A percentile compares a stretch with the other conserved stretches of the same genome.
These are phyloP conservation scores for Globia sparganii DNA, from an alignment of 2,888 invertebrate species.

Conservation along the genomic window DNA sequence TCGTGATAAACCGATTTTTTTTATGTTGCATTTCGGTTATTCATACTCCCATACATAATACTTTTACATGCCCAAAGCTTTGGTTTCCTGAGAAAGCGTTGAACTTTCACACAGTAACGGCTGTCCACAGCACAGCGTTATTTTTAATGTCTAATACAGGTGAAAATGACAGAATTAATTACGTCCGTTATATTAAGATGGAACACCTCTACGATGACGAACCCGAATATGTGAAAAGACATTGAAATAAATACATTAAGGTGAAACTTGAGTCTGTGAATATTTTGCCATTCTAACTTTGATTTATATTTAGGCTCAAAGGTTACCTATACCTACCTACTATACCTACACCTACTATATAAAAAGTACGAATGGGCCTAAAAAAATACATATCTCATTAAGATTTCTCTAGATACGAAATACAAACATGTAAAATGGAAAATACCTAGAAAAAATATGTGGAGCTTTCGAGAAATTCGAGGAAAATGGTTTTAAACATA, in stretches of 20 bases:
- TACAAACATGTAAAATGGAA: conserved; percentile 7
- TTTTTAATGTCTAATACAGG: background rate
- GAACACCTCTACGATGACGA: background rate
- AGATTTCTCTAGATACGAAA: background rate
- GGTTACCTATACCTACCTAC: too few relatives aligned
- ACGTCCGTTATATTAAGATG: background rate
- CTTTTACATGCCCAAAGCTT: background rate
- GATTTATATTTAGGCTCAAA: conserved; percentile 17
- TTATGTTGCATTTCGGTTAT: background rate
- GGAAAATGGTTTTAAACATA: background rate
- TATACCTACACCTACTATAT: too few relatives aligned
- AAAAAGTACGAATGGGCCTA: background rate
- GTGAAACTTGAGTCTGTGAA: conserved; percentile 13
- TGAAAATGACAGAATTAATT: too few relatives aligned
- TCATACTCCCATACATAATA: background rate
- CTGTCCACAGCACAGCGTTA: background rate
- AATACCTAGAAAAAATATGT: background rate
- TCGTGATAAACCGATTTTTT: background rate
- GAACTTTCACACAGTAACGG: background rate
- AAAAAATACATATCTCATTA: conserved; percentile 17
- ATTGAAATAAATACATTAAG: background rate
- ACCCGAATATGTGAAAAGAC: background rate
- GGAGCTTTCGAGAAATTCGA: background rate
- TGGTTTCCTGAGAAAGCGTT: background rate
- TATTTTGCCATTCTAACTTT: conserved; percentile 12